Evolutionary conservation across 2,113 vertebrate species (phyloP).

Genomic region (Anarhynchus alexandrinus): DNA sequence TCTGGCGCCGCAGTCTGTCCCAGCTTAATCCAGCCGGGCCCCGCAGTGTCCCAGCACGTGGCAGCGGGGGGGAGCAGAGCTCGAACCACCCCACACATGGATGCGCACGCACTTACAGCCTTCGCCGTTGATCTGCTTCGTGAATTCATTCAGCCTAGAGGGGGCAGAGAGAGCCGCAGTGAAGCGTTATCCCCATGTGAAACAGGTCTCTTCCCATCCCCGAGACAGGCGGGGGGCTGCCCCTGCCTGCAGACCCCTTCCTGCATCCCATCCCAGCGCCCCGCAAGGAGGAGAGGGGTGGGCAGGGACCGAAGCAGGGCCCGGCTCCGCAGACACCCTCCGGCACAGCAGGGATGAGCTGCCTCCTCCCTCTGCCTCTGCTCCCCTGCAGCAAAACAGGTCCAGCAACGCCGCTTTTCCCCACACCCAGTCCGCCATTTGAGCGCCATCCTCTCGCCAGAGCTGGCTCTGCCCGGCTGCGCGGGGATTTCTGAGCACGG

Average conservation of each 20-base stretch:
- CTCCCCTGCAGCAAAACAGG: neutral
- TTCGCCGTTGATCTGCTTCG: slow-evolving; percentile 89
- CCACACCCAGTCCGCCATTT: neutral
- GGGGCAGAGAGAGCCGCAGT: neutral
- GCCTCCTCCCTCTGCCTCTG: neutral
- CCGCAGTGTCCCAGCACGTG: neutral
- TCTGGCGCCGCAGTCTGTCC: neutral
- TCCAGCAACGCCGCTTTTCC: neutral
- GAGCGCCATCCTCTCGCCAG: neutral
- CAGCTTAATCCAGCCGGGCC: neutral
- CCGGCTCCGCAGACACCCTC: neutral
- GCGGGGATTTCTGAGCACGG: neutral
- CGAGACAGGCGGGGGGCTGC: neutral
- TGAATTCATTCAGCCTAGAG: slow-evolving; percentile 93
- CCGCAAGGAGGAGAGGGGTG: fast-evolving
- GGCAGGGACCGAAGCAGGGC: fast-evolving
- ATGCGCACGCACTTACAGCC: slow-evolving; percentile 84
- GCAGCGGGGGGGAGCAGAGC: neutral
- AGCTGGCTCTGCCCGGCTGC: neutral
- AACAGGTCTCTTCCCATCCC: neutral
- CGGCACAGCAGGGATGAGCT: neutral
- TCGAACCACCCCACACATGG: neutral
- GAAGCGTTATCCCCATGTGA: fast-evolving
- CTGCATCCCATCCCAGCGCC: neutral
- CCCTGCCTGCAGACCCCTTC: neutral